Percentiles rank a stretch among this genome's conserved stretches.
These are phyloP conservation scores for Pyrgus malvae DNA, from an alignment of 2,888 invertebrate genomes.

Conservation along the genomic window DNA sequence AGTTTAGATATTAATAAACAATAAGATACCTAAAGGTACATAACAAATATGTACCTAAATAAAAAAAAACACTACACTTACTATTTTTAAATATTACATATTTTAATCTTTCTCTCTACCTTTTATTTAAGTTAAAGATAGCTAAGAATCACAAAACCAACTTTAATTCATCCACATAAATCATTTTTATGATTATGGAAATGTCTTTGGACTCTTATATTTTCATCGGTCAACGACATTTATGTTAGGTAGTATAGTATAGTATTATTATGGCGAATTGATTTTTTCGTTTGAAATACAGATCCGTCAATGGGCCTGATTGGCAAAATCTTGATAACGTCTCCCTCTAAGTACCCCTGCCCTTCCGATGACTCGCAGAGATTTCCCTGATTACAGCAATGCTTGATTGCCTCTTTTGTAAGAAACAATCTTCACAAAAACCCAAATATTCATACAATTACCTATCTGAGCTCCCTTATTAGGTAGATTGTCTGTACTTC, in stretches of 20 bases:
- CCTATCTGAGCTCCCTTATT: background rate
- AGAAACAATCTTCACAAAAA: conserved; percentile 28
- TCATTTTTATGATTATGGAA: too few relatives aligned
- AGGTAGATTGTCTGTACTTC: conserved; percentile 8
- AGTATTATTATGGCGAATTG: background rate
- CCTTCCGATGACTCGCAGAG: conserved; percentile 44
- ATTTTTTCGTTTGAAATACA: conserved; percentile 43
- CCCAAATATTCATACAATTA: conserved; percentile 28
- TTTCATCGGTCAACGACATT: background rate
- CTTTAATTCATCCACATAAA: too few relatives aligned
- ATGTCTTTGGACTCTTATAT: too few relatives aligned
- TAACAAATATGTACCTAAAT: too few relatives aligned
- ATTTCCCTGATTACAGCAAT: conserved; percentile 48
- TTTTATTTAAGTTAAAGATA: too few relatives aligned
- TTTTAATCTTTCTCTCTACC: too few relatives aligned
- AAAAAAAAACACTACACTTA: too few relatives aligned
- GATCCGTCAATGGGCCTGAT: conserved; percentile 63
- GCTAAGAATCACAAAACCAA: too few relatives aligned
- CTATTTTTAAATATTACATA: too few relatives aligned
- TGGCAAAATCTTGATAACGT: conserved; percentile 70
- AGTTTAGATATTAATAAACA: too few relatives aligned
- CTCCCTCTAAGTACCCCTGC: conserved; percentile 41
- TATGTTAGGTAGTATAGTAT: background rate
- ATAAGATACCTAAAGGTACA: too few relatives aligned
- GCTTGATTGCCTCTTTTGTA: conserved; percentile 60